phyloP scores from a whole-genome alignment of 1,140 invertebrate species.

The Belonocnema kinseyi region DNA sequence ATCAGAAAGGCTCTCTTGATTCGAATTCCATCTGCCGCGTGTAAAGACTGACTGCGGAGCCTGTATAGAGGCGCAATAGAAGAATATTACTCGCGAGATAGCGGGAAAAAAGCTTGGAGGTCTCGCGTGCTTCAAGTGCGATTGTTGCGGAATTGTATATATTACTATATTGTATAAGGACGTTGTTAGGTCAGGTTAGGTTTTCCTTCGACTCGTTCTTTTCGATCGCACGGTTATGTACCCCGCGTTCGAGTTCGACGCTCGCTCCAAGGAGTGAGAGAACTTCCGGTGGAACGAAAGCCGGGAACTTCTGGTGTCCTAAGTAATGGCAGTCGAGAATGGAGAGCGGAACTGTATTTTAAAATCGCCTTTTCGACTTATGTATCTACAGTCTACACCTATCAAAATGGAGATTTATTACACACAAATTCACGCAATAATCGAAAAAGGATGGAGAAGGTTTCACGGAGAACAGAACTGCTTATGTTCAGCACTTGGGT shows the following conservation, averaged over 20 bases:
- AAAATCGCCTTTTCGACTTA: slow-evolving; percentile 11
- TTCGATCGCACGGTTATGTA: slow-evolving; percentile 42
- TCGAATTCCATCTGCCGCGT: slow-evolving; percentile 30
- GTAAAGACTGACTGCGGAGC: slow-evolving; percentile 7
- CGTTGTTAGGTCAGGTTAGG: slow-evolving; percentile 52
- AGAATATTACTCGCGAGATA: slow-evolving; percentile 22
- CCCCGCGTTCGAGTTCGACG: slow-evolving; percentile 53
- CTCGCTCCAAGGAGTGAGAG: slow-evolving; percentile 53
- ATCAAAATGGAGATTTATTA: not conserved
- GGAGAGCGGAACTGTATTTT: slow-evolving; percentile 58
- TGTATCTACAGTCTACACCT: not conserved
- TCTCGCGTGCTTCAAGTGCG: slow-evolving; percentile 29
- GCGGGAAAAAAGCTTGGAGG: slow-evolving; percentile 19
- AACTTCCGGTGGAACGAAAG: slow-evolving; percentile 62
- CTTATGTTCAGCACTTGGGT: too few species aligned
- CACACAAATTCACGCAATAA: too few species aligned
- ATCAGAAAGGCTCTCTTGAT: slow-evolving; percentile 19
- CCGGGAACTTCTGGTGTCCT: slow-evolving; percentile 36
- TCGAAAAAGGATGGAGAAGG: too few species aligned
- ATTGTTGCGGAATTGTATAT: slow-evolving; percentile 25
- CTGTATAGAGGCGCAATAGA: slow-evolving; percentile 7
- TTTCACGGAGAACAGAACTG: too few species aligned
- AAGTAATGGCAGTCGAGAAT: slow-evolving; percentile 53
- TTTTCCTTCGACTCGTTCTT: slow-evolving; percentile 41
- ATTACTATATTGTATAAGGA: slow-evolving; percentile 41